Base-by-base conservation (phyloP, 2,888 invertebrate species). In the Buathra laborator region DNA sequence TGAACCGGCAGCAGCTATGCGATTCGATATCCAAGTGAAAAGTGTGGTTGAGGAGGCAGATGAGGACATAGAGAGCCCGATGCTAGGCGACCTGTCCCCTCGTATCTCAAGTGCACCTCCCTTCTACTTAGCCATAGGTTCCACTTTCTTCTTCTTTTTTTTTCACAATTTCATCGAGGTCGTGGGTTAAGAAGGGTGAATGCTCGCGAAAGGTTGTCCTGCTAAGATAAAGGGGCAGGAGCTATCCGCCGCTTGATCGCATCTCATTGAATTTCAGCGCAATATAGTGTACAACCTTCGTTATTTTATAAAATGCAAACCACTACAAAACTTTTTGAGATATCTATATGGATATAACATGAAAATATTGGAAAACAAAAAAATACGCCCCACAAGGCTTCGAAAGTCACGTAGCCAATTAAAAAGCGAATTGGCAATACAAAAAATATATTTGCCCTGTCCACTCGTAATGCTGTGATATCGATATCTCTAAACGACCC, bases 11-110 rank as follows among this genome's bases (percentile, higher is more conserved):
- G 43, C 19, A 62, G 46, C 74, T 44, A 62, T 44, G 16, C 14
- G 46, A 74, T 74, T 10, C 46, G 24, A 74, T 74, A 62, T 74
- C 16, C 59, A 74, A 46, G 43, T n/a, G 29, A 46, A 62, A 46
- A 62, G 29, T 53, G 53, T 68, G 6, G n/a, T 16, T 0, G 24
- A 62, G 46, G 29, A 44, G 29, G 44, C 29, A n/a, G 43, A 72
- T 24, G 44, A 44, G 19, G 32, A 19, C 19, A 62, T 62, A 46
- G 44, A 62, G 46, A 46, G 29, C 29, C 62, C 6, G 62, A 32
- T 29, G 62, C 62, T 62, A 29, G 62, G 62, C 32, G 62, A 62
- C 29, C 62, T 29, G 62, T 62, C 32, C 62, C 24, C 59, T 62
- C 32, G 62, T 62, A 62, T 62, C 62, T 62, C 62, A 32, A 62